A percentile compares a stretch with the other conserved stretches of the same genome.
Conservation (phyloP, 2,888 invertebrate genomes). For the Eupeodes latifasciatus region DNA sequence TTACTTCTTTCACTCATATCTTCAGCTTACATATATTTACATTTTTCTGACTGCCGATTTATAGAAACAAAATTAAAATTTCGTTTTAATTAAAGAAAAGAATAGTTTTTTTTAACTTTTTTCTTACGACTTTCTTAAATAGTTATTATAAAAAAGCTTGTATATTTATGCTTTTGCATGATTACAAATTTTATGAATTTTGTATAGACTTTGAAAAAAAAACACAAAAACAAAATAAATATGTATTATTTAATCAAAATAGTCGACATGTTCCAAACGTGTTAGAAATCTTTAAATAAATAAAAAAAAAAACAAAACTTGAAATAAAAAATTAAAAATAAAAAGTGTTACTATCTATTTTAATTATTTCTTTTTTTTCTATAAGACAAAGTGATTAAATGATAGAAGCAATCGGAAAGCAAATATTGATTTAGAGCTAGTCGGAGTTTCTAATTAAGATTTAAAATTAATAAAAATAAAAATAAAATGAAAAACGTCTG, state of each 20-base stretch:
- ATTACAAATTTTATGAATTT: background rate
- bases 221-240: background rate
- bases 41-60: slow-evolving; percentile 1
- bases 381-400: slow-evolving; percentile 50
- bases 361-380: slow-evolving; percentile 9
- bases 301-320: too few species aligned
- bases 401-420: slow-evolving; percentile 47
- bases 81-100: background rate
- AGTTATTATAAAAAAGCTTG: slow-evolving; percentile 3
- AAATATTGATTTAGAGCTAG: slow-evolving; percentile 33
- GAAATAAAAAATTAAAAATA: background rate
- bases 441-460: slow-evolving; percentile 36
- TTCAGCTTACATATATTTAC: background rate
- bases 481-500: slow-evolving; percentile 38
- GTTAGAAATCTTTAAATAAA: slow-evolving; percentile 11
- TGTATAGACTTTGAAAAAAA: slow-evolving; percentile 23
- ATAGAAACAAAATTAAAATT: background rate
- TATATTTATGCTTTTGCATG: slow-evolving; percentile 7
- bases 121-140: background rate
- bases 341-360: slow-evolving; percentile 37
- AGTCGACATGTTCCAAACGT: slow-evolving; percentile 30
- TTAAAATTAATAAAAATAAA: background rate
- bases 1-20: slow-evolving; percentile 15
- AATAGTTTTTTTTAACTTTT: background rate
- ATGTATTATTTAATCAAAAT: slow-evolving; percentile 19